Evolutionary conservation across 2,888 invertebrate species (phyloP).

Genomic region (Crossocerus cetratus): DNA sequence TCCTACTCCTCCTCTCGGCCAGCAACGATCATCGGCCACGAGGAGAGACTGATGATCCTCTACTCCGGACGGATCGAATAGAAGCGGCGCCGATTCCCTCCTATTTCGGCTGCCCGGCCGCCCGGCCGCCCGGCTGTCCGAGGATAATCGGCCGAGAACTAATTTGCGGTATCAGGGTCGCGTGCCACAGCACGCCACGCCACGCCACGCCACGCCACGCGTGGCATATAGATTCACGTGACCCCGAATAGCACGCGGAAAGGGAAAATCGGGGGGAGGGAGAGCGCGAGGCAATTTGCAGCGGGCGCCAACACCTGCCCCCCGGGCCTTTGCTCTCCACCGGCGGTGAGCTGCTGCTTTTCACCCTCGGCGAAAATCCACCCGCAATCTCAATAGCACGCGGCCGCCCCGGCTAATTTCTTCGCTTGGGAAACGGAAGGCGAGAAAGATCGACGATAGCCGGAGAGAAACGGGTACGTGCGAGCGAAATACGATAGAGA

Average conservation of each 20-base stretch:
- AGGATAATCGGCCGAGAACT: neutral
- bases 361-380: neutral
- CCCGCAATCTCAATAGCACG: conserved; percentile 9
- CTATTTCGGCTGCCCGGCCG: neutral
- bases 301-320: neutral
- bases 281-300: neutral
- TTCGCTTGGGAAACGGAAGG: conserved; percentile 17
- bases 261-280: conserved; percentile 1
- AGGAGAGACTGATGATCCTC: neutral
- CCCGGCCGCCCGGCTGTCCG: no score
- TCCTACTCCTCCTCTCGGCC: no score
- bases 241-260: conserved; percentile 1
- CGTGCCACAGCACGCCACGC: neutral
- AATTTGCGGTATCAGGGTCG: neutral
- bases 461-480: conserved; percentile 3
- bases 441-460: conserved; percentile 5
- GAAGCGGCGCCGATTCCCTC: neutral
- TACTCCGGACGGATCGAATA: neutral
- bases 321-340: no score
- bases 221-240: neutral
- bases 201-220: conserved; percentile 6
- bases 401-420: conserved; percentile 16
- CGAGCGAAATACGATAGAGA: no score
- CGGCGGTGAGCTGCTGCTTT: no score
- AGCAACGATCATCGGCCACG: no score